Evolutionary conservation across 2,888 invertebrate genomes (phyloP), one percentile per base, ranked within the genome.

Genomic region (Trachelus tabidus): DNA sequence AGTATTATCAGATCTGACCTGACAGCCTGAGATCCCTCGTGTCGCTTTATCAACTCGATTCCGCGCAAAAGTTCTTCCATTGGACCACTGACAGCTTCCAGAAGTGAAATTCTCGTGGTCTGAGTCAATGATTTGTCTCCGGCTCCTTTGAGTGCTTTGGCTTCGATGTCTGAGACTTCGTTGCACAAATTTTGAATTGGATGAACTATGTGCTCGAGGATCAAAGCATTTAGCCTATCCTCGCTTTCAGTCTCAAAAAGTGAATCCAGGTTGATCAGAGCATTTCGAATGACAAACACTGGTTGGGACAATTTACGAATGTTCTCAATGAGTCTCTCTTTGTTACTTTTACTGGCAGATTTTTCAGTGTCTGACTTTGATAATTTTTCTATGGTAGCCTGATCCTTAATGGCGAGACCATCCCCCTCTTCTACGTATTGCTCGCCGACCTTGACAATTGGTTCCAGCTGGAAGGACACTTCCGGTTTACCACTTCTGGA

Each of bases 41-140:
- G 86, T 2, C 85, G 81, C 71, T 87, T 88, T 68, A 91, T 88
- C 56, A 90, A 79, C 79, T 91, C 91, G 75, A 89, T 82, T 3
- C 90, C 90, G 0, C 91, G 87, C 15, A 91, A 82, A 30, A 91
- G 86, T 79, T 91, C 91, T 76, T 91, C 91, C 3, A 88, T 88
- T 3, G 91, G 90, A 1, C 90, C 91, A 33, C 91, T 87, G 12
- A 91, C 87, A 3, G 87, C 80, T 83, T 91, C 91, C 73, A 91
- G 76, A 68, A 91, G 80, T 4, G 90, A 87, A 40, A 91, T 89
- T 40, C 90, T 82, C 4, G 87, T 81, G 1, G 82, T 85, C 78
- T 90, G 91, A 9, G 78, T 75, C 30, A 89, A 77, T 0, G 90
- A 89, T 69, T 84, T 85, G 33, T 90, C 88, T 0, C 86, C 89